Evolutionary conservation across 2,888 invertebrate genomes (phyloP).

Genomic region (Idaea dimidiata): DNA sequence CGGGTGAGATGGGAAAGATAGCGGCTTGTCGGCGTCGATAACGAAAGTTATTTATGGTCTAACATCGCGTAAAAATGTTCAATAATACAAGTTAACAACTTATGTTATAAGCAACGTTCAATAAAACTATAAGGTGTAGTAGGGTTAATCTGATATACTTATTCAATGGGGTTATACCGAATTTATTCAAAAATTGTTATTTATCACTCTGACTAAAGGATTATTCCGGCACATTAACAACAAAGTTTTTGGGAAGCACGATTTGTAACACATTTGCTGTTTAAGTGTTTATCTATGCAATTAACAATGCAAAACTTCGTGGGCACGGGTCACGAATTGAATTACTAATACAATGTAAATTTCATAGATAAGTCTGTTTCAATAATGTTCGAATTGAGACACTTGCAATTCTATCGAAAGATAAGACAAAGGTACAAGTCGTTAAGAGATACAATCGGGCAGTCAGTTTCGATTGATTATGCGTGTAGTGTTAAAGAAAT

Average conservation of each 20-base stretch:
- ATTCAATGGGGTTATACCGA: too few relatives aligned
- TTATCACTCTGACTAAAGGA: too few relatives aligned
- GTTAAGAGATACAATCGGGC: constrained; percentile 18
- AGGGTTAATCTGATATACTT: too few relatives aligned
- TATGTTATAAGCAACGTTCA: neutral
- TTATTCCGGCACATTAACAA: too few relatives aligned
- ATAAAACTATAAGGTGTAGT: neutral
- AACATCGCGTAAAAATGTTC: constrained; percentile 39
- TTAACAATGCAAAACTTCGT: constrained; percentile 24
- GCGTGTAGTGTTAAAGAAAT: constrained; percentile 29
- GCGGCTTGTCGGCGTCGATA: constrained; percentile 55
- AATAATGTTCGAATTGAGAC: constrained; percentile 23
- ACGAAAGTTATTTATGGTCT: constrained; percentile 52
- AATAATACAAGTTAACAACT: constrained; percentile 25
- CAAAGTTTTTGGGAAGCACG: constrained; percentile 15
- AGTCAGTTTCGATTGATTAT: constrained; percentile 30
- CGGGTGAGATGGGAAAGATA: constrained; percentile 56
- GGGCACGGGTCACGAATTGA: constrained; percentile 26
- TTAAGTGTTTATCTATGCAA: constrained; percentile 27
- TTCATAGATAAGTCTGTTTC: constrained; percentile 24
- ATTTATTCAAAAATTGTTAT: too few relatives aligned
- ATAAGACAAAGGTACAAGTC: constrained; percentile 27
- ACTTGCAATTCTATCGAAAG: constrained; percentile 21
- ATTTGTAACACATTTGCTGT: constrained; percentile 25
- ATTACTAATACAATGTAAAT: constrained; percentile 25